A percentile compares a stretch with the other conserved stretches of the same genome.
Conservation (phyloP, 2,113 vertebrate genomes). For the Eclectus roratus region DNA sequence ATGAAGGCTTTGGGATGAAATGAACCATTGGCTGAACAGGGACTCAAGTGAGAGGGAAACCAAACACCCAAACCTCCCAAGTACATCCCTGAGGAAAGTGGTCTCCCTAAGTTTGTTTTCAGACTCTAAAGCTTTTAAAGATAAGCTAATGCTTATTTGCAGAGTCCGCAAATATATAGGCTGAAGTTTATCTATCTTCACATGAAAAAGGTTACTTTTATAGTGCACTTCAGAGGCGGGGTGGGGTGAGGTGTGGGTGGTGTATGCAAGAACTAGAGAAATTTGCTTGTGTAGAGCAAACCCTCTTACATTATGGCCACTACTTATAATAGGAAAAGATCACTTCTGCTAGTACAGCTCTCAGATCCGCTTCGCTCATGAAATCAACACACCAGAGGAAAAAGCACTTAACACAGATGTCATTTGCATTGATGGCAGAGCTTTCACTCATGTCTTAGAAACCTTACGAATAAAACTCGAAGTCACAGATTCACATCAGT, state of each 20-base stretch:
- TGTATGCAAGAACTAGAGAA: background rate
- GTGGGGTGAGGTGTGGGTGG: too few relatives aligned
- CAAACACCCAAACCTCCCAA: background rate
- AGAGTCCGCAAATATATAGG: background rate
- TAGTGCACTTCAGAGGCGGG: background rate
- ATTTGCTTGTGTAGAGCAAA: background rate
- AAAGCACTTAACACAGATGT: fast-evolving
- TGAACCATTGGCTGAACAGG: background rate
- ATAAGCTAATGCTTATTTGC: background rate
- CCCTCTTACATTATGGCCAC: fast-evolving
- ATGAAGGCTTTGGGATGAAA: background rate
- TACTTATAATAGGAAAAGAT: background rate
- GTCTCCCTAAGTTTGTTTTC: background rate
- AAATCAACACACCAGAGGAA: background rate
- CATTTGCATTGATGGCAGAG: background rate
- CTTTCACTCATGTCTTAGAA: background rate
- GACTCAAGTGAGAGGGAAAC: background rate
- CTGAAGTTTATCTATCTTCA: background rate
- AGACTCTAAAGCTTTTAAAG: background rate
- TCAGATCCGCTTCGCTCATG: background rate
- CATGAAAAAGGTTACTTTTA: background rate
- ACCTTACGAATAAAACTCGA: background rate
- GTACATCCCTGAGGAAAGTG: background rate
- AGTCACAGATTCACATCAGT: fast-evolving
- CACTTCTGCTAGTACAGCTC: background rate